Conservation (phyloP, 2,113 vertebrate genomes). For the Lasiurus borealis region DNA sequence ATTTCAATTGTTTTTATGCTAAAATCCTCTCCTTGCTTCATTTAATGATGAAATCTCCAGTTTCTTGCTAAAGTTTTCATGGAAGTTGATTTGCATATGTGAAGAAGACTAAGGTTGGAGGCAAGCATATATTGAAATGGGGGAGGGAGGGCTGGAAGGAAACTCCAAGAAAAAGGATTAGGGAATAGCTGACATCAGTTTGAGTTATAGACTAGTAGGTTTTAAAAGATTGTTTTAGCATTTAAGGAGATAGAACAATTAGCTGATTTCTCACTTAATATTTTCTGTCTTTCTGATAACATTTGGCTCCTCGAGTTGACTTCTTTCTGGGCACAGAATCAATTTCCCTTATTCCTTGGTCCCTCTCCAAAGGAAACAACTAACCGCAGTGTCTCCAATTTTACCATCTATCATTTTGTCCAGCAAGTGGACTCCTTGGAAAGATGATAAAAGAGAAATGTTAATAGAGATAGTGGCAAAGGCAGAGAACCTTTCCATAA, state of each 20-base stretch:
- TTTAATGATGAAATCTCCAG: background rate
- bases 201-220: background rate
- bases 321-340: constrained; percentile 67
- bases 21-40: background rate
- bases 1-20: constrained; percentile 20
- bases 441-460: constrained; percentile 66
- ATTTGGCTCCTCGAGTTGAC: constrained; percentile 56
- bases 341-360: constrained; percentile 58
- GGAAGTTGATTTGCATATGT: background rate
- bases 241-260: constrained; percentile 32
- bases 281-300: constrained; percentile 51
- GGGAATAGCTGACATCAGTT: background rate
- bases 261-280: constrained; percentile 8
- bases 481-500: constrained; percentile 25
- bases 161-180: background rate
- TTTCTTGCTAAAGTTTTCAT: background rate
- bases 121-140: background rate
- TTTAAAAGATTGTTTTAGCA: constrained; percentile 23
- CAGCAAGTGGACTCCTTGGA: constrained; percentile 59
- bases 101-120: background rate
- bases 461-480: constrained; percentile 28
- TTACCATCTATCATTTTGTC: constrained; percentile 60
- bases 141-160: background rate
- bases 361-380: constrained; percentile 59
- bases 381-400: constrained; percentile 28